phyloP scores from a whole-genome alignment of 2,113 vertebrate species.

The Ceyx margarethae region DNA sequence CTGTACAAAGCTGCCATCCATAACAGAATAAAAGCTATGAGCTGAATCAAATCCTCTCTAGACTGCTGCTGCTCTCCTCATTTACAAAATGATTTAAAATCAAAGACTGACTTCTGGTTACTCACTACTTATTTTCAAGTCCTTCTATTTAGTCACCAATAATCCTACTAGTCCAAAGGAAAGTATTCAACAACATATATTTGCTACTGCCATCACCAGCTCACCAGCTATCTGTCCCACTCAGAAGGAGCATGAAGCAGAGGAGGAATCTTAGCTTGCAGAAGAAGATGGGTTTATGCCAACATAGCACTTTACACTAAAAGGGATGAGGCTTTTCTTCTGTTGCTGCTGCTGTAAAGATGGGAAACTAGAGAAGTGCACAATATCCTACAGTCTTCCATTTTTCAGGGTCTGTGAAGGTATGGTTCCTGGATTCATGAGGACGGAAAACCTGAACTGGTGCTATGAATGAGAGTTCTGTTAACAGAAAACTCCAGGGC shows the following conservation, averaged over 20 bases:
- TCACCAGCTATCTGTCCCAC: not conserved
- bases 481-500: not conserved
- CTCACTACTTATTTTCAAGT: not conserved
- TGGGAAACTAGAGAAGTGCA: not conserved
- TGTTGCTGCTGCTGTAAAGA: not conserved
- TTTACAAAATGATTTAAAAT: not conserved
- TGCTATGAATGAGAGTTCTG: not conserved
- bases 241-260: not conserved
- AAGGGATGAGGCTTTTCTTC: not conserved
- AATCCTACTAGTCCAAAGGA: not conserved
- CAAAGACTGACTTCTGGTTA: not conserved
- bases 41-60: slow-evolving; percentile 3
- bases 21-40: not conserved
- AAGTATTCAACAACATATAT: not conserved
- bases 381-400: not conserved
- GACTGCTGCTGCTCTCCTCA: not conserved
- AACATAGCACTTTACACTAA: not conserved
- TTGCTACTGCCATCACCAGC: not conserved
- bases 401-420: not conserved
- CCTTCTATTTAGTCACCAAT: not conserved
- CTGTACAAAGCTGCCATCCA: slow-evolving; percentile 31
- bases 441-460: not conserved
- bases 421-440: not conserved
- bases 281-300: not conserved
- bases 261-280: not conserved